Conservation (phyloP, 2,888 invertebrate genomes). For the Thecocarcelia acutangulata region DNA sequence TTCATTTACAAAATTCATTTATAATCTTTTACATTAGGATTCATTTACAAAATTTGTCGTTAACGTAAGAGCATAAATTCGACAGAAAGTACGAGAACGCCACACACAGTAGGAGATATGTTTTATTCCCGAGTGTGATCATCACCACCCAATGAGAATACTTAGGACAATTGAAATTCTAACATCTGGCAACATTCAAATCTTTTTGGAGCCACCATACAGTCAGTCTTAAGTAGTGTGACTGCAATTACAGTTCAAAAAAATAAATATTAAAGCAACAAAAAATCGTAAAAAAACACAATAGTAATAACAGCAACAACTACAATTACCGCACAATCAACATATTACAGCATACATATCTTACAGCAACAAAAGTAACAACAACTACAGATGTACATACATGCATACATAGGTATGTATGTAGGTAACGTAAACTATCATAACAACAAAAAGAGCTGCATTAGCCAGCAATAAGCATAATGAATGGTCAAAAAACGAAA, state of each 20-base stretch:
- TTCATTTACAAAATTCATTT: too few relatives aligned
- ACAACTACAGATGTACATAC: constrained; percentile 32
- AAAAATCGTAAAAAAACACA: constrained; percentile 18
- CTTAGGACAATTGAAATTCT: not conserved
- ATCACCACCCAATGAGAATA: not conserved
- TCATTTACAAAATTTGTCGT: too few relatives aligned
- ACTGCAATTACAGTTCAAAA: constrained; percentile 67
- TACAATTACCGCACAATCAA: constrained; percentile 65
- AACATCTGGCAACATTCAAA: constrained; percentile 2
- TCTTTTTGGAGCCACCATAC: not conserved
- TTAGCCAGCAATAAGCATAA: constrained; percentile 67
- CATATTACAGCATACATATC: constrained; percentile 66
- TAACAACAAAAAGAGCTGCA: constrained; percentile 43
- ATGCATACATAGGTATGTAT: not conserved
- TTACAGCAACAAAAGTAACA: constrained; percentile 39
- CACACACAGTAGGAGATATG: too few relatives aligned
- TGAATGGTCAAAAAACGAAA: constrained; percentile 60
- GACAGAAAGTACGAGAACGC: too few relatives aligned
- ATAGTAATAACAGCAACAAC: constrained; percentile 42
- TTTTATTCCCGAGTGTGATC: too few relatives aligned
- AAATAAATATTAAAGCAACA: constrained; percentile 53
- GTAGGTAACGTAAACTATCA: constrained; percentile 35
- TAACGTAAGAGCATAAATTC: too few relatives aligned
- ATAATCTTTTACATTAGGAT: too few relatives aligned
- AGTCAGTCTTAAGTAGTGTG: constrained; percentile 41